Base-by-base conservation (phyloP, 2,888 invertebrate genomes). In the Agonopterix subpropinquella region DNA sequence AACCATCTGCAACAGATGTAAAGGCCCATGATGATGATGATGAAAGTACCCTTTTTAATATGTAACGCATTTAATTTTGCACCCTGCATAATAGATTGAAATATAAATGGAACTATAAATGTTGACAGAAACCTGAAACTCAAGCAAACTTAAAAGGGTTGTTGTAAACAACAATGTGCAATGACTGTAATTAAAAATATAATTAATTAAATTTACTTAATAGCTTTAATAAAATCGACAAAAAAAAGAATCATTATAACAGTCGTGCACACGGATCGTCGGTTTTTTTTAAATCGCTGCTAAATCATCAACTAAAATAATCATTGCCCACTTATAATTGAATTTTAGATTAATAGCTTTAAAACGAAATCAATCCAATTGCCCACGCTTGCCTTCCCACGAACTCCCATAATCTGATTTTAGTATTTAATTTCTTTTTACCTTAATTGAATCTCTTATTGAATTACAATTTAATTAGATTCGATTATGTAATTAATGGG, bases 311-410 rank as follows among this genome's bases (percentile, higher is more conserved):
- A 67, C 67, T 69, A 70, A 72, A 66, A 70, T 57, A 57, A 61
- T 59, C 55, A 54, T 64, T 61, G 58, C 18, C 61, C 59, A 61
- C 58, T 63, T 65, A 61, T 77, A 74, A 75, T 77, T 75, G 80
- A 80, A 80, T 85, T 80, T 80, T 73, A 81, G 80, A 84, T 83
- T 82, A 79, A 80, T 82, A 66, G 73, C 70, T 67, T 66, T 67
- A 28, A 28, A 28, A 60, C 56, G 58, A 61, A 77, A 73, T 69
- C 70, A 67, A 39, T 51, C 45, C 41, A 2, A 36, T 42, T 48
- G 47, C 49, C 41, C 52, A 55, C 45, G 49, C 52, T 11, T 47
- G 28, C 11, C 60, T 64, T 71, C 78, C 71, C 77, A 77, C 77
- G 71, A 62, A 52, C 50, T 28, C 48, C 9, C 35, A 41, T 43